Conservation (phyloP, 2,888 invertebrate species). For the Onchidella celtica region DNA sequence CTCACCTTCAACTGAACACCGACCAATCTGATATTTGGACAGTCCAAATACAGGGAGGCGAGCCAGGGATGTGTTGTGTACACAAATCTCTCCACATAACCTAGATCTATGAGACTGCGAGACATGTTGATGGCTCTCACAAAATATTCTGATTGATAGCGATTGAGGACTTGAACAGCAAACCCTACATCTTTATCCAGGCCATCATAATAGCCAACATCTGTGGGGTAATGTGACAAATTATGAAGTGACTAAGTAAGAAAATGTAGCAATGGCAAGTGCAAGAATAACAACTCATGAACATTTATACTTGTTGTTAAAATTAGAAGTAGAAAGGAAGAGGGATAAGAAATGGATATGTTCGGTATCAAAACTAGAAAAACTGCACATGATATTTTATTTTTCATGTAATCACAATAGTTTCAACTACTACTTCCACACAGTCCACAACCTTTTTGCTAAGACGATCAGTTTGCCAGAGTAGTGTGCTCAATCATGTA, state of each 20-base stretch:
- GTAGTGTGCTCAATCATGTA: too few relatives aligned
- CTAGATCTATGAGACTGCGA: conserved; percentile 57
- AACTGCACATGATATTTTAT: too few relatives aligned
- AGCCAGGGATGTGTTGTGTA: conserved; percentile 79
- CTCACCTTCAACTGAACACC: conserved; percentile 69
- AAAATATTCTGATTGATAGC: conserved; percentile 74
- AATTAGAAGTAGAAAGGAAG: too few relatives aligned
- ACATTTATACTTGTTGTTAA: background rate
- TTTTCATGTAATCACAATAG: too few relatives aligned
- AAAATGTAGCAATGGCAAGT: background rate
- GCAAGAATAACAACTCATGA: background rate
- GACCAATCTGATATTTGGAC: conserved; percentile 61
- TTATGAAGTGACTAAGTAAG: background rate
- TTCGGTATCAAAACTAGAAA: too few relatives aligned
- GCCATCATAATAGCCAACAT: conserved; percentile 77
- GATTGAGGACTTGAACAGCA: conserved; percentile 73
- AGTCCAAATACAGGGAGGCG: conserved; percentile 72
- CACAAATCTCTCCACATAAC: conserved; percentile 69
- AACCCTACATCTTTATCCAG: conserved; percentile 64
- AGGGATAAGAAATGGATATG: too few relatives aligned
- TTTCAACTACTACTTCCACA: too few relatives aligned
- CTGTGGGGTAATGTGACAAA: conserved; percentile 60
- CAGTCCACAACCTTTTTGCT: too few relatives aligned
- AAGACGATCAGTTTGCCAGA: too few relatives aligned
- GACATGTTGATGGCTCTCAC: conserved; percentile 68